Evolutionary conservation across 2,888 invertebrate genomes (phyloP), one percentile per base, ranked within the genome.

Genomic region (Itoplectis maculator): DNA sequence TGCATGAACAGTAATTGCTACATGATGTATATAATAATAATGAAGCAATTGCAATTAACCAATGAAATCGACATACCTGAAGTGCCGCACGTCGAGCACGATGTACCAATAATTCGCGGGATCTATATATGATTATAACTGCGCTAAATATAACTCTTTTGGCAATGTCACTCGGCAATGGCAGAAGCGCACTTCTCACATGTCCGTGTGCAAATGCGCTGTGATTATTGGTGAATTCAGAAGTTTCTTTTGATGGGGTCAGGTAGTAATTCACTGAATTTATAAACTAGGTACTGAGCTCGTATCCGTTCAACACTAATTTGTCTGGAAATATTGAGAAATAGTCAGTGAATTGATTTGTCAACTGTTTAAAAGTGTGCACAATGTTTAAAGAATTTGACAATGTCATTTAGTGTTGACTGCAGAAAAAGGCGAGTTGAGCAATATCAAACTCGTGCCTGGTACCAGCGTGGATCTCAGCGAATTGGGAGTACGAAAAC

Each of bases 401-500:
- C 54, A 63, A 74, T 74, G 69, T 69, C 63, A 49, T 79, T 74
- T 29, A 83, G 83, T 77, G 63, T 74, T 86, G 79, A 87, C 85
- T 37, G 84, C 86, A 87, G 90, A 89, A 83, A 84, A 85, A 83
- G 84, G 89, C 40, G 87, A 88, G 82, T 93, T 94, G 29, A 93
- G 92, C 23, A 92, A 93, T 73, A 92, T 94, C 63, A 93, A 89
- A 82, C 85, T 92, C 79, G 81, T 89, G 63, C 87, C 90, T 78
- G 91, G 90, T 37, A 83, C 89, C 54, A 88, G 86, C 40, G 87
- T 88, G 8, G 89, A 94, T 81, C 92, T 95, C 49, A 93, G 93
- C 47, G 95, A 95, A 82, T 92, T 95, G 66, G 96, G 96, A n/a
- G 94, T 95, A 75, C 94, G 94, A 84, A 91, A 93, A 51, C 95